Percentiles rank a stretch among this genome's conserved stretches.
These are phyloP conservation scores for Podarcis lilfordi DNA, from an alignment of 2,797 vertebrate genomes.

Conservation along the genomic window DNA sequence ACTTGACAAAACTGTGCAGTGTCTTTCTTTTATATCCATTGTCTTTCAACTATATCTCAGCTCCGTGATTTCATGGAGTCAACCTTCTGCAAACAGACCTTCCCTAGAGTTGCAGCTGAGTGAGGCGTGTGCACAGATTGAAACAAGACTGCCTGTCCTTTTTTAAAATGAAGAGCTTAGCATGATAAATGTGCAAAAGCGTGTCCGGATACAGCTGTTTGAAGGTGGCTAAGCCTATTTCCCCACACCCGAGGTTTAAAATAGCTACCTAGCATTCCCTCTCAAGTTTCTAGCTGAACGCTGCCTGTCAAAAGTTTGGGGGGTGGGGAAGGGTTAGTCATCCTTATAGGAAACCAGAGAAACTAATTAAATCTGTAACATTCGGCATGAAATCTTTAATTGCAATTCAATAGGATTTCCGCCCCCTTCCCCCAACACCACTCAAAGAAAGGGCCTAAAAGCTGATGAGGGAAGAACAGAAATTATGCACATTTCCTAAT, in stretches of 20 bases:
- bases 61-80: not conserved
- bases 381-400: conserved; percentile 14
- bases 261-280: not conserved
- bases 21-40: not conserved
- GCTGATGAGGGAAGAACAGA: not conserved
- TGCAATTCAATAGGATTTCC: conserved; percentile 18
- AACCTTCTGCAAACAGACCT: not conserved
- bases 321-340: not conserved
- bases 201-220: not conserved
- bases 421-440: not conserved
- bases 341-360: conserved; percentile 18
- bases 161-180: conserved; percentile 2
- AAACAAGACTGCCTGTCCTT: not conserved
- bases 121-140: not conserved
- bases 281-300: conserved; percentile 19
- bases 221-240: conserved; percentile 29
- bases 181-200: not conserved
- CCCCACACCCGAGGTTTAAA: conserved; percentile 3
- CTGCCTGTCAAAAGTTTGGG: not conserved
- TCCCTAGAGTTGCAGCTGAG: not conserved
- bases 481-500: not conserved
- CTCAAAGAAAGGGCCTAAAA: not conserved
- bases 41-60: conserved; percentile 2
- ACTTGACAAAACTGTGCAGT: too few species aligned
- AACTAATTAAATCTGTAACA: conserved; percentile 16